Percentiles rank a stretch among this genome's conserved stretches.
These are phyloP conservation scores for Lineus longissimus DNA, from an alignment of 1,140 invertebrate genomes.

Conservation along the genomic window DNA sequence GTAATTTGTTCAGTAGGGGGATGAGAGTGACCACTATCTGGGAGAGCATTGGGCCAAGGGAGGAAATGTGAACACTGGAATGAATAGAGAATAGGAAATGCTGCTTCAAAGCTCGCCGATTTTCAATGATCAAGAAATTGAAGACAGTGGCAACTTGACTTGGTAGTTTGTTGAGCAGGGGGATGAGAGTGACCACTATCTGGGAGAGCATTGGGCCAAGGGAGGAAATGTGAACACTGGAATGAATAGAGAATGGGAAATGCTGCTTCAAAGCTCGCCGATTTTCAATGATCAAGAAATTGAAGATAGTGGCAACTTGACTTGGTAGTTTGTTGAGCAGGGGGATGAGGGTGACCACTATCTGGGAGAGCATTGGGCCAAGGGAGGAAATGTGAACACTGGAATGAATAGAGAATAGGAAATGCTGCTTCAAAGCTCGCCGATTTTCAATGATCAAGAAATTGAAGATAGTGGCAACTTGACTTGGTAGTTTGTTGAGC, in stretches of 20 bases:
- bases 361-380: slow-evolving; percentile 73
- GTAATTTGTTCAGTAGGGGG: slow-evolving; percentile 66
- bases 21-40: slow-evolving; percentile 78
- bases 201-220: slow-evolving; percentile 75
- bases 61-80: slow-evolving; percentile 68
- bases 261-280: slow-evolving; percentile 63
- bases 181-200: slow-evolving; percentile 75
- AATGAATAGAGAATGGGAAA: slow-evolving; percentile 33
- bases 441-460: slow-evolving; percentile 75
- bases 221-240: slow-evolving; percentile 68
- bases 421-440: slow-evolving; percentile 60
- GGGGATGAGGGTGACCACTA: slow-evolving; percentile 76
- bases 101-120: slow-evolving; percentile 63
- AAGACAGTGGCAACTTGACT: slow-evolving; percentile 72
- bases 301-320: slow-evolving; percentile 72
- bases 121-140: slow-evolving; percentile 72
- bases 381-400: slow-evolving; percentile 72
- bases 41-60: slow-evolving; percentile 72
- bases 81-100: slow-evolving; percentile 45
- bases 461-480: slow-evolving; percentile 73
- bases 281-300: slow-evolving; percentile 74
- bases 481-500: slow-evolving; percentile 62
- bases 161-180: slow-evolving; percentile 66
- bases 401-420: slow-evolving; percentile 35
- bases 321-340: slow-evolving; percentile 65